Evolutionary conservation across 2,888 invertebrate genomes (phyloP).

Genomic region (Agrilus cyanescens): DNA sequence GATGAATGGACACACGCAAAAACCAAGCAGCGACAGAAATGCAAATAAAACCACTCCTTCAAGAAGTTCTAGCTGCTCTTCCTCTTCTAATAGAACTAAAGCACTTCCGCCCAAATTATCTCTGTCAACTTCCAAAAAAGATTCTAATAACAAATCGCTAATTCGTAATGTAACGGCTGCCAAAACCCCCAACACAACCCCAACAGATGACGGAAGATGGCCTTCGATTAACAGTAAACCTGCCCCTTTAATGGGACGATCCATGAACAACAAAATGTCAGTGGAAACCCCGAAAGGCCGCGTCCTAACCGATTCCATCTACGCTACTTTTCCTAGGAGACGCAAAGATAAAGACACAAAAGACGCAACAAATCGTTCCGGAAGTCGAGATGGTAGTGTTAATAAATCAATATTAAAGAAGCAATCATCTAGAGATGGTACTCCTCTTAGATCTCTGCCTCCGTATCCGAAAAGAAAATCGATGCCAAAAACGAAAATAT

Average conservation of each 20-base stretch:
- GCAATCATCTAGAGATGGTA: constrained; percentile 24
- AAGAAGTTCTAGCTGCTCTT: too few species aligned
- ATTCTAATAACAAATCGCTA: constrained; percentile 1
- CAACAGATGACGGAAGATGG: constrained; percentile 60
- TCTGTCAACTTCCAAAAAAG: neutral
- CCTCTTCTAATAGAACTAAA: too few species aligned
- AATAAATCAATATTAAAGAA: constrained; percentile 19
- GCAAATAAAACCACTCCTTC: too few species aligned
- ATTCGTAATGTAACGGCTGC: too few species aligned
- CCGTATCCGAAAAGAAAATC: constrained; percentile 38
- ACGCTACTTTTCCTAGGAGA: constrained; percentile 66
- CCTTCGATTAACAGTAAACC: constrained; percentile 41
- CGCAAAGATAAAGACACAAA: constrained; percentile 51
- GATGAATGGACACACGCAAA: too few species aligned
- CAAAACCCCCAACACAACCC: constrained; percentile 46
- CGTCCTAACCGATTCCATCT: constrained; percentile 49
- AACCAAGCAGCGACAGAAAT: too few species aligned
- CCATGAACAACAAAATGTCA: constrained; percentile 29
- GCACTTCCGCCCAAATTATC: too few species aligned
- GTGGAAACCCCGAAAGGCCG: constrained; percentile 32
- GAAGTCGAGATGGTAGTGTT: constrained; percentile 19
- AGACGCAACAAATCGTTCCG: constrained; percentile 22
- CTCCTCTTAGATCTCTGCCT: constrained; percentile 27
- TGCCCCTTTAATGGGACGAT: constrained; percentile 30
- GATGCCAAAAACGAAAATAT: constrained; percentile 53